Percentiles rank a stretch among this genome's conserved stretches.
Conservation (phyloP, 2,888 invertebrate genomes). For the Formica aserva region DNA sequence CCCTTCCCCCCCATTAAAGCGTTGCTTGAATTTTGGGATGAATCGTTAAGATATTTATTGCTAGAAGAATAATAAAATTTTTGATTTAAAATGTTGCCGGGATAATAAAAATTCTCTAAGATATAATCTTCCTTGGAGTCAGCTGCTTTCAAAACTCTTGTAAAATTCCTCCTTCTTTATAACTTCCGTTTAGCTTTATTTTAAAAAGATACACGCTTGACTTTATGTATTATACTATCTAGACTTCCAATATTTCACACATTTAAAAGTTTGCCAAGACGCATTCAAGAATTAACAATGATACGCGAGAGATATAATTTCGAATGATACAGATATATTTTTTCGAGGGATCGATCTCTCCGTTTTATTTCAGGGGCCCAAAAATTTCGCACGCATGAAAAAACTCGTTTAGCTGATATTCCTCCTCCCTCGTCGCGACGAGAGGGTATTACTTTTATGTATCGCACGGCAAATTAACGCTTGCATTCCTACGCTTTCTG, state of each 20-base stretch:
- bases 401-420: not conserved
- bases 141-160: slow-evolving; percentile 1
- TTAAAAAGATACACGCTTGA: not conserved
- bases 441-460: slow-evolving; percentile 32
- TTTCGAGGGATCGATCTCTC: not conserved
- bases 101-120: not conserved
- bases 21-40: slow-evolving; percentile 19
- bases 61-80: not conserved
- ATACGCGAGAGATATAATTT: not conserved
- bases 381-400: not conserved
- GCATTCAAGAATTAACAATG: not conserved
- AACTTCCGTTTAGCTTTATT: not conserved
- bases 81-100: slow-evolving; percentile 4
- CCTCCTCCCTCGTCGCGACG: slow-evolving; percentile 4
- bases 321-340: not conserved
- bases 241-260: not conserved
- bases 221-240: not conserved
- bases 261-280: not conserved
- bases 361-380: not conserved
- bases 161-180: not conserved
- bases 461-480: slow-evolving; percentile 67
- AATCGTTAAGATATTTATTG: not conserved
- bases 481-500: slow-evolving; percentile 82
- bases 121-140: not conserved
- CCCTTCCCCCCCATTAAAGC: not conserved